Conservation (phyloP, 2,888 invertebrate genomes). For the Protula sp. region DNA sequence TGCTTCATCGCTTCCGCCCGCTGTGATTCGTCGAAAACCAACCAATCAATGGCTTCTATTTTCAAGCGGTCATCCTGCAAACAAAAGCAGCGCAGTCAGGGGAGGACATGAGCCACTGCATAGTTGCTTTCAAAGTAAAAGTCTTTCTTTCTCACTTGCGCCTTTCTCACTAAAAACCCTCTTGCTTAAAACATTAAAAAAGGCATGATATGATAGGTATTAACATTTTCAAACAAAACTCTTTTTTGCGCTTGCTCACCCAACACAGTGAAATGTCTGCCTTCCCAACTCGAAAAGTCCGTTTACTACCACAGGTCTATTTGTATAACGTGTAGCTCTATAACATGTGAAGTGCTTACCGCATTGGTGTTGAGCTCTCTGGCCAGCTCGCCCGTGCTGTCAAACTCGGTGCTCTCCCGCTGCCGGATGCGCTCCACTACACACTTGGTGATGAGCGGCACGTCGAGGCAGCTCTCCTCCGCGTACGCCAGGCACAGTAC, state of each 20-base stretch:
- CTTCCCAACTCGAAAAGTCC: too few species aligned
- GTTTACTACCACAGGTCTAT: too few species aligned
- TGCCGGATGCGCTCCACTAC: conserved; percentile 69
- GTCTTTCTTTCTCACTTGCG: too few species aligned
- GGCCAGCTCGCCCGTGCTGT: conserved; percentile 60
- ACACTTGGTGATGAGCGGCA: conserved; percentile 75
- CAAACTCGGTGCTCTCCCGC: conserved; percentile 28
- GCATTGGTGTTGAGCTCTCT: conserved; percentile 36
- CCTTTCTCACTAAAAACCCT: too few species aligned
- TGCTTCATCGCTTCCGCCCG: conserved; percentile 76
- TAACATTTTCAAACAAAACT: too few species aligned
- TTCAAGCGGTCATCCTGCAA: conserved; percentile 64
- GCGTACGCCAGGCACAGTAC: conserved; percentile 57
- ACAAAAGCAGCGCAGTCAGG: background rate
- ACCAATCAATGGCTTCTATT: conserved; percentile 79
- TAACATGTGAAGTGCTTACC: too few species aligned
- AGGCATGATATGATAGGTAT: too few species aligned
- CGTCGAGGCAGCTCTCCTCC: conserved; percentile 68
- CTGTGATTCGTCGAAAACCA: conserved; percentile 71
- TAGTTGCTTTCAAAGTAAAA: background rate
- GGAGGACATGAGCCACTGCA: background rate
- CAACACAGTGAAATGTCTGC: too few species aligned
- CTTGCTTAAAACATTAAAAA: too few species aligned
- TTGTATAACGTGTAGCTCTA: too few species aligned
- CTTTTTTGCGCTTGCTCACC: too few species aligned